Percentiles rank a stretch among this genome's conserved stretches.
phyloP scores from a whole-genome alignment of 2,888 invertebrate genomes.

The Drosophila incognita region DNA sequence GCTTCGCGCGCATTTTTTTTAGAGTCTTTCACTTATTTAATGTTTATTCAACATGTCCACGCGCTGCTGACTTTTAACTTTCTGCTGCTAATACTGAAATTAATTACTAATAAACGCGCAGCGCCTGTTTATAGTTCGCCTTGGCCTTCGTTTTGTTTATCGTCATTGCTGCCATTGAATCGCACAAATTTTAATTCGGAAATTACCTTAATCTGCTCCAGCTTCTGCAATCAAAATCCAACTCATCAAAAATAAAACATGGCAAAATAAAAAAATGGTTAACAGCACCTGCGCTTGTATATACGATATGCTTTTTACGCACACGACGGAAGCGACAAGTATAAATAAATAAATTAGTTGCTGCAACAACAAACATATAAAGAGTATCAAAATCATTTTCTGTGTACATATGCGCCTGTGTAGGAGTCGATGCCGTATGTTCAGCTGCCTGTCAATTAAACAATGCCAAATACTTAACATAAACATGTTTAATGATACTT shows the following conservation, averaged over 20 bases:
- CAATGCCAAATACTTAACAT: conserved; percentile 22
- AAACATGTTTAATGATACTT: conserved; percentile 36
- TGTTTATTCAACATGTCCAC: conserved; percentile 71
- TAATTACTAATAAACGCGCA: conserved; percentile 73
- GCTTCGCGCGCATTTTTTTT: conserved; percentile 15
- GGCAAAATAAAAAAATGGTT: not conserved
- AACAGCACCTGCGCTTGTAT: conserved; percentile 66
- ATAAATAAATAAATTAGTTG: conserved; percentile 48
- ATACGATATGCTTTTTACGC: conserved; percentile 56
- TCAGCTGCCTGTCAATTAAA: conserved; percentile 21
- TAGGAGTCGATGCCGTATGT: not conserved
- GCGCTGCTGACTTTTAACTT: conserved; percentile 54
- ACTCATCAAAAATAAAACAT: conserved; percentile 5
- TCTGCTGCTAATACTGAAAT: conserved; percentile 66
- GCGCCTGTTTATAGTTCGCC: conserved; percentile 60
- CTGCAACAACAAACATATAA: conserved; percentile 32
- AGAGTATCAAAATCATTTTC: not conserved
- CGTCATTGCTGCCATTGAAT: conserved; percentile 49
- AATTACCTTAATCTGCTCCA: conserved; percentile 42
- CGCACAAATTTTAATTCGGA: conserved; percentile 31
- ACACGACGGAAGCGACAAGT: conserved; percentile 35
- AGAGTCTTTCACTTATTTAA: conserved; percentile 12
- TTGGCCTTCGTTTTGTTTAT: conserved; percentile 54
- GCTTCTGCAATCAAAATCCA: conserved; percentile 34
- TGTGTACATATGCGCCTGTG: not conserved